A percentile compares a stretch with the other conserved stretches of the same genome.
phyloP scores from a whole-genome alignment of 2,888 invertebrate genomes.

The Muschampia plurimacula region DNA sequence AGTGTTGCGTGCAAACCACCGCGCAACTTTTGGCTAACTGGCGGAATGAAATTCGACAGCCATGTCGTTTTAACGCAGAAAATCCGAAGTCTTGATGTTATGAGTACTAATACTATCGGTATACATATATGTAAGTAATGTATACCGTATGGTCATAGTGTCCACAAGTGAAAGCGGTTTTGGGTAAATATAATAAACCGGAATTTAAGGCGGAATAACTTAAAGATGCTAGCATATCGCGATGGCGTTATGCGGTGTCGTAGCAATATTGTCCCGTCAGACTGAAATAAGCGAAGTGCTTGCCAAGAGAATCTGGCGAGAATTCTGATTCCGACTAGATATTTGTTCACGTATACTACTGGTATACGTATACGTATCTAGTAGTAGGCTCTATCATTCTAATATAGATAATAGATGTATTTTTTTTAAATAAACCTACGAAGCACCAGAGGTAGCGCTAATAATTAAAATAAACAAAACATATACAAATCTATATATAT shows the following conservation, averaged over 20 bases:
- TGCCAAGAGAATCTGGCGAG: slow-evolving; percentile 47
- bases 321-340: slow-evolving; percentile 55
- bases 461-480: too few species aligned
- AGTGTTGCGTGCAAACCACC: slow-evolving; percentile 31
- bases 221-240: not conserved
- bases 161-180: not conserved
- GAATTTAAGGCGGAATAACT: not conserved
- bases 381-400: not conserved
- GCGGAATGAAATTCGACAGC: slow-evolving; percentile 26
- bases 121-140: not conserved
- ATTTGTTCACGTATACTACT: not conserved
- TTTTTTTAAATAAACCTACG: too few species aligned
- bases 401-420: too few species aligned
- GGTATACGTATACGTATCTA: slow-evolving; percentile 18
- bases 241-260: slow-evolving; percentile 41
- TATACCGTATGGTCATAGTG: not conserved
- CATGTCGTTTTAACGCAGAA: not conserved
- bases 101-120: not conserved
- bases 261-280: slow-evolving; percentile 58
- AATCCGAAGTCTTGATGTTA: not conserved
- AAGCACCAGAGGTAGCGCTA: too few species aligned
- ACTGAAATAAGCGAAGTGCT: slow-evolving; percentile 51
- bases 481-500: too few species aligned
- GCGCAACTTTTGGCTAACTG: slow-evolving; percentile 25
- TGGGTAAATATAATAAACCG: not conserved